These are phyloP conservation scores for Gallinago media DNA, from an alignment of 2,113 vertebrate species.

Conservation along the genomic window DNA sequence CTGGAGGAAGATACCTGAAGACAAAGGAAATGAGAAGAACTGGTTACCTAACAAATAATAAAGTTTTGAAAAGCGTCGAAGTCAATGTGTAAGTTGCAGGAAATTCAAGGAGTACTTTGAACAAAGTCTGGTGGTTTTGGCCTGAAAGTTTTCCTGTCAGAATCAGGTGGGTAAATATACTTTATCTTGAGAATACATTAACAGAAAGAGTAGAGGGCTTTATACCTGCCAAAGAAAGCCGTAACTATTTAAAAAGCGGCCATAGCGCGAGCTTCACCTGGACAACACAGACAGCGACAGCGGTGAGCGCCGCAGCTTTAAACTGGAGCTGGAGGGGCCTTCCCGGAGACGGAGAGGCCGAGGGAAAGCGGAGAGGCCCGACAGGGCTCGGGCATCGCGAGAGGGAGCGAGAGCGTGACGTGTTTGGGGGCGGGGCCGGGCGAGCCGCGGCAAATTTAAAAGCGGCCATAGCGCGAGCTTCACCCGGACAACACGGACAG, in stretches of 20 bases:
- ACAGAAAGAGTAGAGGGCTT: not conserved
- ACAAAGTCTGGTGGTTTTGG: not conserved
- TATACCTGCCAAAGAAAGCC: not conserved
- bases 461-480: too few relatives aligned
- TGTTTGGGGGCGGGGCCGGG: too few relatives aligned
- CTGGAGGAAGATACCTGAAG: not conserved
- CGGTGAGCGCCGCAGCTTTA: too few relatives aligned
- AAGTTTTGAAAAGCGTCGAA: not conserved
- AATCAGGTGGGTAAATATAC: not conserved
- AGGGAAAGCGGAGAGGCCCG: too few relatives aligned
- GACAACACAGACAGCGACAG: too few relatives aligned
- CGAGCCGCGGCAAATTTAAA: too few relatives aligned
- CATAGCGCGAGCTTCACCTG: too few relatives aligned
- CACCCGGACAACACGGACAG: too few relatives aligned
- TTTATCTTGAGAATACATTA: conserved; percentile 17
- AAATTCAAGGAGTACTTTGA: not conserved
- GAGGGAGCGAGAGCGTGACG: too few relatives aligned
- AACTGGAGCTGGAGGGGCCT: too few relatives aligned
- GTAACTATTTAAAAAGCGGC: not conserved
- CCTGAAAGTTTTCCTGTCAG: not conserved
- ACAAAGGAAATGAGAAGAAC: not conserved
- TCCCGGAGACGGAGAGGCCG: too few relatives aligned
- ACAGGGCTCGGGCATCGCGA: too few relatives aligned
- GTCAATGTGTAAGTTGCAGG: not conserved
- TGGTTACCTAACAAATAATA: not conserved